These are phyloP conservation scores for Electrophaes corylata DNA, from an alignment of 2,888 invertebrate genomes.

Conservation along the genomic window DNA sequence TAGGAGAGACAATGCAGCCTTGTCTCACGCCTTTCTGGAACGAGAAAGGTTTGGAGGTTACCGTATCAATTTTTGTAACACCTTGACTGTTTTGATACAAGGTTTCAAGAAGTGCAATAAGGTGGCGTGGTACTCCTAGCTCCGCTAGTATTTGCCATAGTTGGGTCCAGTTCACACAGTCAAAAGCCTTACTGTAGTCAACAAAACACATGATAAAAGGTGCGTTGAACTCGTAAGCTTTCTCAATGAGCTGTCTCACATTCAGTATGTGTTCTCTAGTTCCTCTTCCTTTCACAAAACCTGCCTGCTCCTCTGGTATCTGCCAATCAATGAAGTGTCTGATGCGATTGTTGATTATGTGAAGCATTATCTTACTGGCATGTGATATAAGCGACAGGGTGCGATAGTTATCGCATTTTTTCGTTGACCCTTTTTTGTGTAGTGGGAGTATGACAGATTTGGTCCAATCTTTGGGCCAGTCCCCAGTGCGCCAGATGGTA, in stretches of 20 bases:
- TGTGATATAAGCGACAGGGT: slow-evolving; percentile 32
- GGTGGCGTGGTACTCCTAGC: too few species aligned
- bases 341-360: slow-evolving; percentile 10
- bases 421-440: slow-evolving; percentile 37
- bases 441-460: slow-evolving; percentile 31
- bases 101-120: too few species aligned
- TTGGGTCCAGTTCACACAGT: too few species aligned
- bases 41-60: too few species aligned
- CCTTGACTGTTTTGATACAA: too few species aligned
- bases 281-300: slow-evolving; percentile 1
- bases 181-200: too few species aligned
- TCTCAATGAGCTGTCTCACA: background rate
- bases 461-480: slow-evolving; percentile 35
- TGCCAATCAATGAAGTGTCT: background rate
- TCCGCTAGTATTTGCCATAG: too few species aligned
- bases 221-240: background rate
- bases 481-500: background rate
- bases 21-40: too few species aligned
- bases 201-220: too few species aligned
- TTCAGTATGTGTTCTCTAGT: background rate
- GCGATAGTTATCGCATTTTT: slow-evolving; percentile 32
- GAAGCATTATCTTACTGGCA: slow-evolving; percentile 29
- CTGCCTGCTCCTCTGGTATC: slow-evolving; percentile 1
- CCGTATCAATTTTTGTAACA: too few species aligned
- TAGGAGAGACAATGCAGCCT: too few species aligned